Percentiles rank a stretch among this genome's conserved stretches.
These are phyloP conservation scores for Oreochromis grahami DNA, from an alignment of 2,797 vertebrate genomes.

Conservation along the genomic window DNA sequence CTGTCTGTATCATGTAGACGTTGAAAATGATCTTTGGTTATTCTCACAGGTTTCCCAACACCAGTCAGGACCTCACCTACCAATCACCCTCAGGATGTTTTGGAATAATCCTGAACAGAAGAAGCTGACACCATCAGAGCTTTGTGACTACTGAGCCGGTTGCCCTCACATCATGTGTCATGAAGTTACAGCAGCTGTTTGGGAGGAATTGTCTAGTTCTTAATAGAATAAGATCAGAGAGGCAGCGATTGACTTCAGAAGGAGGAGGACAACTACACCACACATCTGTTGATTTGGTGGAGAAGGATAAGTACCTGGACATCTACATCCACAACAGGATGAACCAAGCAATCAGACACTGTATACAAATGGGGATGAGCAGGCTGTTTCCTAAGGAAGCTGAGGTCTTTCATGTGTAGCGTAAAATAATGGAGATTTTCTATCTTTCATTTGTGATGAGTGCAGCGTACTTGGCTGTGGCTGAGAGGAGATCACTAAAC, in stretches of 20 bases:
- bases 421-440: background rate
- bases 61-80: background rate
- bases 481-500: background rate
- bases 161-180: background rate
- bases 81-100: background rate
- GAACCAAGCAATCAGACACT: background rate
- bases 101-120: background rate
- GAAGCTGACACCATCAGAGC: background rate
- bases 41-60: background rate
- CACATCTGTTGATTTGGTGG: background rate
- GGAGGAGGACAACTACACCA: background rate
- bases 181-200: background rate
- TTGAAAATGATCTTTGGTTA: background rate
- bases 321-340: background rate
- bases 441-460: background rate
- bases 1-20: background rate
- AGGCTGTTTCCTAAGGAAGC: background rate
- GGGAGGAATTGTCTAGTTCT: background rate
- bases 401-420: background rate
- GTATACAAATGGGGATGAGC: background rate
- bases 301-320: background rate
- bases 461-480: background rate
- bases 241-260: background rate
- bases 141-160: fast-evolving
- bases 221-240: background rate